Percentiles rank a stretch among this genome's conserved stretches.
phyloP scores from a whole-genome alignment of 2,797 vertebrate species.

The Meda fulgida region DNA sequence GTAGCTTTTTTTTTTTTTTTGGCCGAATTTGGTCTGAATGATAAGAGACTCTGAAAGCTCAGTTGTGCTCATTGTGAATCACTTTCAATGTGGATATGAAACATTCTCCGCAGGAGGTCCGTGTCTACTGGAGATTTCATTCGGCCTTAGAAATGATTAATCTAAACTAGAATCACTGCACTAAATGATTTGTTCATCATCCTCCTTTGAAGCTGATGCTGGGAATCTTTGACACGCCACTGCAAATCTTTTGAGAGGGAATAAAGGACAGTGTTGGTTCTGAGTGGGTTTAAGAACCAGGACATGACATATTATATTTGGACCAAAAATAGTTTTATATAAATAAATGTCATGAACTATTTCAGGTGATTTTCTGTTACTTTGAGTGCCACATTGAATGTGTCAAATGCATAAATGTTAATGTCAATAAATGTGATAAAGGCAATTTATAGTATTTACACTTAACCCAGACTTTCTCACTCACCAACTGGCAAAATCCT shows the following conservation, averaged over 20 bases:
- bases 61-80: neutral
- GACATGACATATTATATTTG: neutral
- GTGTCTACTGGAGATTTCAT: slow-evolving; percentile 4
- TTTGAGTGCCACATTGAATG: neutral
- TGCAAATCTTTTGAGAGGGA: neutral
- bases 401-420: neutral
- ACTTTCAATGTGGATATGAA: slow-evolving; percentile 11
- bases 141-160: neutral
- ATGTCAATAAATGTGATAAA: neutral
- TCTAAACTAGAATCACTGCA: neutral
- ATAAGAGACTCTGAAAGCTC: neutral
- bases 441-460: neutral
- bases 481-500: slow-evolving; percentile 3
- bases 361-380: neutral
- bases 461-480: neutral
- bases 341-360: neutral
- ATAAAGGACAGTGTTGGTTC: neutral
- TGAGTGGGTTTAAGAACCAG: neutral
- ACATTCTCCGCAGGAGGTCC: neutral
- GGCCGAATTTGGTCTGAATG: neutral
- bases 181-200: slow-evolving; percentile 1
- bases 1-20: no score
- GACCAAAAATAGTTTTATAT: neutral
- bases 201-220: neutral
- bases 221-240: neutral